Evolutionary conservation across 1,140 invertebrate species (phyloP), one percentile per base, ranked within the genome.

Genomic region (Zaprionus kolodkinae): DNA sequence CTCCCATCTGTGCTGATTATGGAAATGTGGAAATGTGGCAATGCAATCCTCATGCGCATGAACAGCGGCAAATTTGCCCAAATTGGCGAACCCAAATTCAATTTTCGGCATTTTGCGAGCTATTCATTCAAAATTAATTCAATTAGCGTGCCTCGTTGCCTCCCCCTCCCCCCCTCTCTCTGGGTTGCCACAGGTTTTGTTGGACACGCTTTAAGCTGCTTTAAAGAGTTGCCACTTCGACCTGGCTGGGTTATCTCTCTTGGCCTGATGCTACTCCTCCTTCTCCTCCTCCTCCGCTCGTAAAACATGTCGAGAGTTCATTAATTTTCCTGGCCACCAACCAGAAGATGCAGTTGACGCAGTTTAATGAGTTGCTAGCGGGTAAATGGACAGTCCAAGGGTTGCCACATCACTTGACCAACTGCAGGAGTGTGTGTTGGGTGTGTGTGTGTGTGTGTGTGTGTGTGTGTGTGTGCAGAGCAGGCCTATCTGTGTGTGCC

Each of bases 91-190:
- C 52, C 63, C 48, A 70, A 87, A 86, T 82, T 82, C 54, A 79
- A 86, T 86, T 85, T 79, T 79, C 67, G 57, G 61, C 69, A 57
- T 45, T 72, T 67, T 59, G n/a, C 48, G 35, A 45, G 66, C 65
- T 74, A 65, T 72, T 78, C 73, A 78, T 78, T 74, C 55, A 75
- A 83, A 88, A 75, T 79, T 75, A 78, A 87, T 87, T 87, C 56
- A 80, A 87, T 87, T 84, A 80, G 73, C 50, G 62, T 57, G 59
- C 15, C 25, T 27, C 4, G 27, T 3, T 30, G 59, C 10, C 30
- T 30, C 13, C 25, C 52, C 25, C 13, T 30, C n/a, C n/a, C n/a
- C n/a, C n/a, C 10, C 30, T 30, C 13, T 12, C 52, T 13, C 13
- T n/a, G 27, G 40, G 6, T 15, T 43, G 40, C 40, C 40, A 9